These are phyloP conservation scores for Pelmatolapia mariae DNA, from an alignment of 2,113 vertebrate species.

Conservation along the genomic window DNA sequence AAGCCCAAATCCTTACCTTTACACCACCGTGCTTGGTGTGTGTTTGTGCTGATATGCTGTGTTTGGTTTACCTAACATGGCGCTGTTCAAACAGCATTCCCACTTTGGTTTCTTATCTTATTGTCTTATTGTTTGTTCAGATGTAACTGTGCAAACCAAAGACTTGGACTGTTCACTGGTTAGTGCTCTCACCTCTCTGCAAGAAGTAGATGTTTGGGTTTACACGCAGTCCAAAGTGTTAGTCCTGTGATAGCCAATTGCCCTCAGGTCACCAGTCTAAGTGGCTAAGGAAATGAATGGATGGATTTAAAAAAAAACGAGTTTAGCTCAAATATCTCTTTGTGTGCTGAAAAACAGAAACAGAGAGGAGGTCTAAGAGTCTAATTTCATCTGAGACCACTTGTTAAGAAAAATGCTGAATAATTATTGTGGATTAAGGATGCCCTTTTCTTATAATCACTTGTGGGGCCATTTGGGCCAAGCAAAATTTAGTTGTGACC, in stretches of 20 bases:
- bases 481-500: background rate
- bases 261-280: background rate
- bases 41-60: background rate
- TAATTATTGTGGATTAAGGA: background rate
- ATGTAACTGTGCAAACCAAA: background rate
- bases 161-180: background rate
- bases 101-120: background rate
- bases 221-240: background rate
- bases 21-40: background rate
- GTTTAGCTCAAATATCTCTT: background rate
- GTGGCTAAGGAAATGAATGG: background rate
- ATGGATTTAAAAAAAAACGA: fast-evolving
- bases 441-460: background rate
- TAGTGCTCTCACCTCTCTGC: background rate
- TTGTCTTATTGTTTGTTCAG: background rate
- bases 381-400: background rate
- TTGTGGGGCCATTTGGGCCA: background rate
- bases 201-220: background rate
- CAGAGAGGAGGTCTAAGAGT: background rate
- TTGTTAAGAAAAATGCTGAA: background rate
- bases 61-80: background rate
- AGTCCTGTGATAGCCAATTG: background rate
- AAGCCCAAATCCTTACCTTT: background rate
- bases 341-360: background rate
- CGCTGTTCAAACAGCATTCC: background rate